phyloP scores from a whole-genome alignment of 1,140 invertebrate genomes.

The Penaeus vannamei region DNA sequence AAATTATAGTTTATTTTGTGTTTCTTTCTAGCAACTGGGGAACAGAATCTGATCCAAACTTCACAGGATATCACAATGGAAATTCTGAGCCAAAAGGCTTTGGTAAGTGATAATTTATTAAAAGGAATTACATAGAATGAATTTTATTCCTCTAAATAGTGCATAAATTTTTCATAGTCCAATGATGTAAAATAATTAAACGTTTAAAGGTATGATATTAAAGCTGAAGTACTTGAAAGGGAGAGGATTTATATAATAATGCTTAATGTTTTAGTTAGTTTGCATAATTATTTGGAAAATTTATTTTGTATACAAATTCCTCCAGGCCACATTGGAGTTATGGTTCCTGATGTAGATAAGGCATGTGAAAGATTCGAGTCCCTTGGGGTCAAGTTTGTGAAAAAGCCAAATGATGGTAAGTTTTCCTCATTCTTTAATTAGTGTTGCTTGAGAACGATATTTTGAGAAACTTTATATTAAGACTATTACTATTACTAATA shows the following conservation, averaged over 20 bases:
- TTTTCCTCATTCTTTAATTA: background rate
- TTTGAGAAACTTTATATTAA: background rate
- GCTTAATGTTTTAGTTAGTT: background rate
- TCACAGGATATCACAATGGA: conserved; percentile 86
- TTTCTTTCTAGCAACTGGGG: conserved; percentile 89
- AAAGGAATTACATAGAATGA: too few species aligned
- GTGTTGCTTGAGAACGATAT: background rate
- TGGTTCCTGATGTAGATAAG: conserved; percentile 88
- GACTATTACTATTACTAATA: background rate
- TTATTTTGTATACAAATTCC: conserved; percentile 65
- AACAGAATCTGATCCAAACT: conserved; percentile 85
- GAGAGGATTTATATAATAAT: too few species aligned
- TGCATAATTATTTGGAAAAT: background rate
- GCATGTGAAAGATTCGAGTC: conserved; percentile 91
- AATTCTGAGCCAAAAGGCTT: conserved; percentile 92
- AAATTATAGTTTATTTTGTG: background rate
- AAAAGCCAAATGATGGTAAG: conserved; percentile 86
- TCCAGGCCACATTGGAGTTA: conserved; percentile 89
- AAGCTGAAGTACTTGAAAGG: too few species aligned
- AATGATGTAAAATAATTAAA: too few species aligned
- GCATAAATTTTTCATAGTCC: too few species aligned
- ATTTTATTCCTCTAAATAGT: too few species aligned
- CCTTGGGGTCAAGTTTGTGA: conserved; percentile 89
- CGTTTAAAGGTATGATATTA: too few species aligned
- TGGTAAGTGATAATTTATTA: conserved; percentile 75